These are phyloP conservation scores for Peucedramus taeniatus DNA, from an alignment of 2,113 vertebrate species.

Conservation along the genomic window DNA sequence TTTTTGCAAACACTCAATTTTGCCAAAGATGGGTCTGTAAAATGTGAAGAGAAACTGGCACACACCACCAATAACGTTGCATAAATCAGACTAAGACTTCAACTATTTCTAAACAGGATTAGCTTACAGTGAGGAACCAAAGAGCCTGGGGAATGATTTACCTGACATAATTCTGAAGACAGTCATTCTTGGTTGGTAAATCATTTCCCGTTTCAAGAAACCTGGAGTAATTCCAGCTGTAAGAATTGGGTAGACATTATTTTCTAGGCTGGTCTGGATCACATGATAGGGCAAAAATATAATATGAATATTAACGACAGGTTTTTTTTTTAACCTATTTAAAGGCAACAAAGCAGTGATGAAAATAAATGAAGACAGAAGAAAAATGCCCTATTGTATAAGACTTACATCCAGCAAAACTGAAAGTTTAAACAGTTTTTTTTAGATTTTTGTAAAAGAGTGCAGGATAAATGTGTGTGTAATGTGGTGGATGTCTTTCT, in stretches of 20 bases:
- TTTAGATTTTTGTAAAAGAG: neutral
- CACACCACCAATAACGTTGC: neutral
- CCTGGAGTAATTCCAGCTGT: neutral
- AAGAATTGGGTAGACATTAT: neutral
- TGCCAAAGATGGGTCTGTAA: conserved; percentile 17
- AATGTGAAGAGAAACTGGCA: neutral
- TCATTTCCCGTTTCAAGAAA: conserved; percentile 19
- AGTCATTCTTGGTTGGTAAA: neutral
- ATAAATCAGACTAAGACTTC: conserved; percentile 56
- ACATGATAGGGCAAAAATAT: neutral
- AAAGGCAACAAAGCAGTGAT: neutral
- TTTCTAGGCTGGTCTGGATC: neutral
- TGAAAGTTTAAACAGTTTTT: neutral
- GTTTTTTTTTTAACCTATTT: neutral
- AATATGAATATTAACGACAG: neutral
- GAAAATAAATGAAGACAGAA: neutral
- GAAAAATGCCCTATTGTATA: neutral
- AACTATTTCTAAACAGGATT: conserved; percentile 42
- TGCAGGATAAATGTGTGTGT: neutral
- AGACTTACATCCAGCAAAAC: neutral
- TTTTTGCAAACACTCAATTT: conserved; percentile 59
- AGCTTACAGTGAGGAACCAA: conserved; percentile 15
- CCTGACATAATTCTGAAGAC: neutral
- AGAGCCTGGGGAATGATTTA: conserved; percentile 19
- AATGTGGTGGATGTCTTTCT: neutral